Evolutionary conservation across 2,797 vertebrate genomes (phyloP).

Genomic region (Clarias pachynema): DNA sequence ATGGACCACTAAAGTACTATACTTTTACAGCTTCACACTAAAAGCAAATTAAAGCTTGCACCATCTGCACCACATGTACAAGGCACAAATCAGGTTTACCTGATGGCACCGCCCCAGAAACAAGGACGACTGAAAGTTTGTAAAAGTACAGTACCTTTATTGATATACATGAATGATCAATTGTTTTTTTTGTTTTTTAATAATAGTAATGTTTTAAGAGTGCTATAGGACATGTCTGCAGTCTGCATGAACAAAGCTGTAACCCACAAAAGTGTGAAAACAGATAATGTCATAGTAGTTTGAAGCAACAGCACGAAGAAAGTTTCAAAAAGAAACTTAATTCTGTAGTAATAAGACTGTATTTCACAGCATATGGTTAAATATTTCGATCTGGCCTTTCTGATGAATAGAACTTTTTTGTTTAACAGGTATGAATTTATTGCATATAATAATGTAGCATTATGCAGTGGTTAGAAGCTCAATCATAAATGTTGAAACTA

Average conservation of each 20-base stretch:
- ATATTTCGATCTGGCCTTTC: not conserved
- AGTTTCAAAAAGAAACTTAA: not conserved
- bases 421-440: not conserved
- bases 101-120: not conserved
- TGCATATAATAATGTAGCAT: too few species aligned
- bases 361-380: not conserved
- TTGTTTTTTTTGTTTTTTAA: not conserved
- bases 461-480: not conserved
- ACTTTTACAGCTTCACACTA: not conserved
- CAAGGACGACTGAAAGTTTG: not conserved
- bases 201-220: not conserved
- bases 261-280: not conserved
- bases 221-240: not conserved
- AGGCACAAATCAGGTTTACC: not conserved
- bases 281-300: not conserved
- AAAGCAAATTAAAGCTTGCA: not conserved
- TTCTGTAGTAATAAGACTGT: not conserved
- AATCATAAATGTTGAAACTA: not conserved
- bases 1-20: not conserved
- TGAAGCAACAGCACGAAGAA: not conserved
- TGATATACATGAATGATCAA: not conserved
- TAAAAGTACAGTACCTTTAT: not conserved
- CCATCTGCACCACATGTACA: not conserved
- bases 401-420: not conserved
- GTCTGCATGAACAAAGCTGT: not conserved